Conservation (phyloP, 2,888 invertebrate genomes). For the Biston stratarius region DNA sequence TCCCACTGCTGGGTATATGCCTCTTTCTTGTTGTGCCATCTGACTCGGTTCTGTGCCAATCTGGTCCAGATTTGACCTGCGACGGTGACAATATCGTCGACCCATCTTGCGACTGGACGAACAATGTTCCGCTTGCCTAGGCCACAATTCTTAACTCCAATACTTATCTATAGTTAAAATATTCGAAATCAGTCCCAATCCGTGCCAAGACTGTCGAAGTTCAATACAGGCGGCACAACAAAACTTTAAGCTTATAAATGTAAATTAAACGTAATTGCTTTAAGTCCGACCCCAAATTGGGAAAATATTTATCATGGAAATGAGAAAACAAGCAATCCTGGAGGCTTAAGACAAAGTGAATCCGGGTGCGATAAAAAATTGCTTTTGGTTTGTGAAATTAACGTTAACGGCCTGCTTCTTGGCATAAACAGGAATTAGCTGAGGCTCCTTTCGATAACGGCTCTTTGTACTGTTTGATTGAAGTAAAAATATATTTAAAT, state of each 20-base stretch:
- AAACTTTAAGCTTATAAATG: slow-evolving; percentile 46
- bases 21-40: too few relatives aligned
- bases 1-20: too few relatives aligned
- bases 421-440: slow-evolving; percentile 40
- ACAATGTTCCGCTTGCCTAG: too few relatives aligned
- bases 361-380: slow-evolving; percentile 52
- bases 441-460: slow-evolving; percentile 28
- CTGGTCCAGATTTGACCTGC: too few relatives aligned
- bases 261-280: slow-evolving; percentile 58
- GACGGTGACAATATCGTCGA: too few relatives aligned
- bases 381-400: slow-evolving; percentile 49
- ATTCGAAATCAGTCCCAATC: not conserved
- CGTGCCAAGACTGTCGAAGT: slow-evolving; percentile 24
- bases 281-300: slow-evolving; percentile 55
- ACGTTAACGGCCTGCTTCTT: slow-evolving; percentile 36
- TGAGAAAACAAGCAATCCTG: slow-evolving; percentile 55
- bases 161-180: too few relatives aligned
- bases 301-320: slow-evolving; percentile 62
- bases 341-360: slow-evolving; percentile 53
- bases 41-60: too few relatives aligned
- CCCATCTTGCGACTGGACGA: too few relatives aligned
- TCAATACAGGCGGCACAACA: not conserved
- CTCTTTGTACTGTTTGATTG: slow-evolving; percentile 18
- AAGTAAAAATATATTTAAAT: slow-evolving; percentile 1
- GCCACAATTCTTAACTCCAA: too few relatives aligned